Conservation (phyloP, 92 coral and sea anemone genomes). For the Parazoanthus atlanticus region DNA sequence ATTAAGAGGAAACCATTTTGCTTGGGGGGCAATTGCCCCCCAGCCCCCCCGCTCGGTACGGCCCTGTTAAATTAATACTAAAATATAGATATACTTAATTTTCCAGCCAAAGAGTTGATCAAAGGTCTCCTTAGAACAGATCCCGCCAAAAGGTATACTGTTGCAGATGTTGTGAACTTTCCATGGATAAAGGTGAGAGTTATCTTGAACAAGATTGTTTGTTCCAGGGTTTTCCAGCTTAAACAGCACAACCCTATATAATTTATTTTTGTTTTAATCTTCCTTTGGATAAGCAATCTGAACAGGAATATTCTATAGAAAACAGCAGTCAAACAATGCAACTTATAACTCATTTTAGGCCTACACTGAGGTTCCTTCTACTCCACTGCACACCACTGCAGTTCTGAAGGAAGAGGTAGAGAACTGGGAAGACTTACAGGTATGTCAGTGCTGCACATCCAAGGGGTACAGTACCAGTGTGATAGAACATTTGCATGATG, state of each 20-base stretch:
- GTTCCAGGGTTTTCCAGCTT: not conserved
- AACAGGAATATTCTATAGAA: no score
- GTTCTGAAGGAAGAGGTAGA: constrained; percentile 93
- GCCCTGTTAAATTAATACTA: not conserved
- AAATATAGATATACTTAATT: not conserved
- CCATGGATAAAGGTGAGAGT: constrained; percentile 85
- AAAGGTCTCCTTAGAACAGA: constrained; percentile 88
- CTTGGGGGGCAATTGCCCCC: no score
- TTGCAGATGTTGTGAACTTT: constrained; percentile 87
- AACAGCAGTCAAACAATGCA: not conserved
- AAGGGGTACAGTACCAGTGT: no score
- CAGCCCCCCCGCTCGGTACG: no score
- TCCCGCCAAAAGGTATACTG: constrained; percentile 81
- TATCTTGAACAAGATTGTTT: not conserved
- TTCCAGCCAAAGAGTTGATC: constrained; percentile 89
- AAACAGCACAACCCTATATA: not conserved
- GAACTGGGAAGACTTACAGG: constrained; percentile 97
- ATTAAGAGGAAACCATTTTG: no score
- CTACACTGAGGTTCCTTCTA: constrained; percentile 94
- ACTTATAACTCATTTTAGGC: constrained; percentile 52
- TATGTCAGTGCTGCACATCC: constrained; percentile 6
- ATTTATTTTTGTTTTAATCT: no score
- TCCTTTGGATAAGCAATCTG: not conserved
- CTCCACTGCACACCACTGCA: constrained; percentile 89
- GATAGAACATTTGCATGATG: no score